A percentile compares a stretch with the other conserved stretches of the same genome.
These are phyloP conservation scores for Eleginops maclovinus DNA, from an alignment of 2,113 vertebrate species.

Conservation along the genomic window DNA sequence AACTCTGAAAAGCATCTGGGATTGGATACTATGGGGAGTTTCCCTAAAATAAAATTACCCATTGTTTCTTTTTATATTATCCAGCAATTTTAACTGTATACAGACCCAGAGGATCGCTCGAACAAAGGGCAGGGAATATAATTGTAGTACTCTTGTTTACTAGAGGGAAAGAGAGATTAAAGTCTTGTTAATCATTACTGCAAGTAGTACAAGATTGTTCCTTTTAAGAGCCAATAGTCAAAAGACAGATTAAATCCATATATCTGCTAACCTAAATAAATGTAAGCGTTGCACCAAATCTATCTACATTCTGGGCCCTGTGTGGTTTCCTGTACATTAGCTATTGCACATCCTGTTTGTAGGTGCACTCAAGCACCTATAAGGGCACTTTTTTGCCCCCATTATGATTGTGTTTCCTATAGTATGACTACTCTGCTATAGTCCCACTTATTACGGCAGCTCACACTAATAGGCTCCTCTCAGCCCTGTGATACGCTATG, in stretches of 20 bases:
- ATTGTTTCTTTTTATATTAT: slow-evolving; percentile 55
- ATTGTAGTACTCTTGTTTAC: slow-evolving; percentile 42
- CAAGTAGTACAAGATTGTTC: slow-evolving; percentile 20
- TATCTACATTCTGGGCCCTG: background rate
- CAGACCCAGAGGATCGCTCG: slow-evolving; percentile 22
- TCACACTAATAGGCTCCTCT: slow-evolving; percentile 57
- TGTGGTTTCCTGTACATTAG: background rate
- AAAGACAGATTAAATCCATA: slow-evolving; percentile 1
- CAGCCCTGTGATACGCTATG: slow-evolving; percentile 53
- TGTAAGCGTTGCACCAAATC: background rate
- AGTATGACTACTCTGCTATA: slow-evolving; percentile 26
- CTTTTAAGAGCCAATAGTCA: slow-evolving; percentile 1
- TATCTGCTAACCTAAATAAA: background rate
- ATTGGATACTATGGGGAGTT: slow-evolving; percentile 36
- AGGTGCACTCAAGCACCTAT: slow-evolving; percentile 23
- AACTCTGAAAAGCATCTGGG: slow-evolving; percentile 34
- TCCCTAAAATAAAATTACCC: slow-evolving; percentile 49
- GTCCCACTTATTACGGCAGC: slow-evolving; percentile 45
- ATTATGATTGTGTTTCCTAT: slow-evolving; percentile 14
- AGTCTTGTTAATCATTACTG: slow-evolving; percentile 7
- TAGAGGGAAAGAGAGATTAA: slow-evolving; percentile 7
- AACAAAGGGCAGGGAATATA: slow-evolving; percentile 28
- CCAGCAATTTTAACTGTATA: slow-evolving; percentile 36
- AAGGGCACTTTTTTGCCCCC: slow-evolving; percentile 2
- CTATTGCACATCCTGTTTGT: background rate